Evolutionary conservation across 2,888 invertebrate genomes (phyloP).

Genomic region (Xanthia icteritia): DNA sequence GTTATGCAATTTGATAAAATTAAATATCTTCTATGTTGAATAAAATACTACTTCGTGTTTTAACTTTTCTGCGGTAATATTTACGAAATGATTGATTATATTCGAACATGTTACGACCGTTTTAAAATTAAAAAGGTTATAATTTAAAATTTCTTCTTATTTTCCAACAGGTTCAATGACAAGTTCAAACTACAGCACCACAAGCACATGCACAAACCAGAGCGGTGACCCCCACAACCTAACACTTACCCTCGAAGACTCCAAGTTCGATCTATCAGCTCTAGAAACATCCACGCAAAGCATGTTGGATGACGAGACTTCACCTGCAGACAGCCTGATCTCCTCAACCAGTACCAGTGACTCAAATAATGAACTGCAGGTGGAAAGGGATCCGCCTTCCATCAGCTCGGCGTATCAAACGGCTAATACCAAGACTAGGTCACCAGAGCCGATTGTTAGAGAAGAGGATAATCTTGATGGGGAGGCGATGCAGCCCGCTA

Average conservation of each 20-base stretch:
- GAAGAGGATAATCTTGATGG: conserved; percentile 82
- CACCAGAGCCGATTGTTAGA: conserved; percentile 80
- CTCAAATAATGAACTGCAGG: conserved; percentile 88
- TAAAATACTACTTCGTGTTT: no score
- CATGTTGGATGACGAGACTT: conserved; percentile 95
- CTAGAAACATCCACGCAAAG: conserved; percentile 92
- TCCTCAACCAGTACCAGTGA: conserved; percentile 92
- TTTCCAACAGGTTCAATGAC: conserved; percentile 85
- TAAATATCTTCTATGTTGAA: no score
- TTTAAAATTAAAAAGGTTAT: background rate
- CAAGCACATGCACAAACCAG: conserved; percentile 88
- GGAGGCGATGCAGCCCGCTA: conserved; percentile 77
- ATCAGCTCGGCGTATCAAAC: conserved; percentile 86
- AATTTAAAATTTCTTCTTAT: background rate
- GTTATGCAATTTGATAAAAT: no score
- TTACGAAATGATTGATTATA: no score
- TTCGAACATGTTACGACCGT: background rate
- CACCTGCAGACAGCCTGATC: conserved; percentile 95
- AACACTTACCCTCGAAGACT: conserved; percentile 92
- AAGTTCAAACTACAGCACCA: conserved; percentile 89
- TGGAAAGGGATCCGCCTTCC: conserved; percentile 86
- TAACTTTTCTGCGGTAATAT: no score
- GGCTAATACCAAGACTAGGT: conserved; percentile 89
- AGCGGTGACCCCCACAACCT: conserved; percentile 89
- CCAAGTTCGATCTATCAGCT: conserved; percentile 94